Conservation (phyloP, 2,113 vertebrate species). For the Nanger granti region DNA sequence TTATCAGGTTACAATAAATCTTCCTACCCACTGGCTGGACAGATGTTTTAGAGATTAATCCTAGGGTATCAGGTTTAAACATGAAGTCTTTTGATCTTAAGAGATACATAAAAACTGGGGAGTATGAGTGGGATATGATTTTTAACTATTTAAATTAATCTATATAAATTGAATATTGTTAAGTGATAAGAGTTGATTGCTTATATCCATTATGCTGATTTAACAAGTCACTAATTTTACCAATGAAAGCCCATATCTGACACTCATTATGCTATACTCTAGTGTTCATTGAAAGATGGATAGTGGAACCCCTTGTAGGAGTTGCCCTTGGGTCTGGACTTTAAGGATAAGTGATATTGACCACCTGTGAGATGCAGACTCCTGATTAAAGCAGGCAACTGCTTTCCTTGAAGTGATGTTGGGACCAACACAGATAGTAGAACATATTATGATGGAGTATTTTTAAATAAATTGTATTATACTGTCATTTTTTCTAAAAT, state of each 20-base stretch:
- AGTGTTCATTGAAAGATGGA: background rate
- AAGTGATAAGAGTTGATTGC: background rate
- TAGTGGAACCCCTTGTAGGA: background rate
- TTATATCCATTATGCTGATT: background rate
- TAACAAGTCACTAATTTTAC: background rate
- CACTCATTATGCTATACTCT: background rate
- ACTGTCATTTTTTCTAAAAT: background rate
- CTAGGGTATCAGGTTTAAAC: background rate
- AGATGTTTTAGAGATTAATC: background rate
- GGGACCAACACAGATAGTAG: background rate
- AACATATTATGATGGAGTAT: background rate
- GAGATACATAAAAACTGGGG: background rate
- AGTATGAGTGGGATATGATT: background rate
- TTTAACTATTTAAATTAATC: background rate
- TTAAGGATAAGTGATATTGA: background rate
- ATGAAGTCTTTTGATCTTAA: background rate
- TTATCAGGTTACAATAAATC: background rate
- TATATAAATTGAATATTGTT: background rate
- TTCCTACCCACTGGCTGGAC: background rate
- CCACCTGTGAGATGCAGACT: background rate
- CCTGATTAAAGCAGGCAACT: background rate
- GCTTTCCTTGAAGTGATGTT: background rate
- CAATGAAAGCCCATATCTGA: background rate
- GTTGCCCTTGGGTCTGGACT: background rate
- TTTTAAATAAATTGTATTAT: constrained; percentile 19